Conservation (phyloP, 2,113 vertebrate genomes). For the Nannobrachium achirus region DNA sequence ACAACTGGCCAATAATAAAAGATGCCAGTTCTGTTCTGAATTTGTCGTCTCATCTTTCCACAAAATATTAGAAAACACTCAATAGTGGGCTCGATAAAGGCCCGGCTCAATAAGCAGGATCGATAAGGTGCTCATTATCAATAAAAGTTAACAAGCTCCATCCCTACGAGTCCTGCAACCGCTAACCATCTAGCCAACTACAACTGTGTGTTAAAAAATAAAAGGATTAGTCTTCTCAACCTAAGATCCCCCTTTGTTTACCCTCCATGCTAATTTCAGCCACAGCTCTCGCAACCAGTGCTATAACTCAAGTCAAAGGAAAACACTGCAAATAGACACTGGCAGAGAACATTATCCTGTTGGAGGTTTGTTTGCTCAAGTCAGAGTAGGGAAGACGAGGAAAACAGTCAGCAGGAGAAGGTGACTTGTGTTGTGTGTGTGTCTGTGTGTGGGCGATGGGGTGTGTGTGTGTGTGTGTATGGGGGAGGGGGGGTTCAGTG, state of each 20-base stretch:
- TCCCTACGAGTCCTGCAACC: too few species aligned
- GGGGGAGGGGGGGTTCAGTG: constrained; percentile 29
- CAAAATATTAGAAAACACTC: too few species aligned
- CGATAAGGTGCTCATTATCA: too few species aligned
- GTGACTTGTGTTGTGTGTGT: constrained; percentile 14
- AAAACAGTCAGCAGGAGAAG: constrained; percentile 27
- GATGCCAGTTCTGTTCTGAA: too few species aligned
- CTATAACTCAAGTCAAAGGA: constrained; percentile 31
- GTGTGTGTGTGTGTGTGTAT: too few species aligned
- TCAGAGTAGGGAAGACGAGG: constrained; percentile 28
- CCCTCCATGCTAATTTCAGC: constrained; percentile 38
- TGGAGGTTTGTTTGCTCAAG: constrained; percentile 54
- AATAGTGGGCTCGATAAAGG: too few species aligned
- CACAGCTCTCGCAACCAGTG: neutral
- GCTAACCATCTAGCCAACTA: constrained; percentile 33
- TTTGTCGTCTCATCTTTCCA: too few species aligned
- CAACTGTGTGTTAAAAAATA: constrained; percentile 34
- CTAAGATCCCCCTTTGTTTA: constrained; percentile 28
- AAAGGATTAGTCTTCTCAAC: constrained; percentile 23
- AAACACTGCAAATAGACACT: constrained; percentile 37
- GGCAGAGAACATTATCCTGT: constrained; percentile 24
- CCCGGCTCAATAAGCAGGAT: too few species aligned
- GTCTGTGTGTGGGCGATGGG: too few species aligned
- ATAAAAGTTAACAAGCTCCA: too few species aligned
- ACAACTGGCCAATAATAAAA: too few species aligned